phyloP scores from a whole-genome alignment of 2,888 invertebrate species.

The Gymnoscelis rufifasciata region DNA sequence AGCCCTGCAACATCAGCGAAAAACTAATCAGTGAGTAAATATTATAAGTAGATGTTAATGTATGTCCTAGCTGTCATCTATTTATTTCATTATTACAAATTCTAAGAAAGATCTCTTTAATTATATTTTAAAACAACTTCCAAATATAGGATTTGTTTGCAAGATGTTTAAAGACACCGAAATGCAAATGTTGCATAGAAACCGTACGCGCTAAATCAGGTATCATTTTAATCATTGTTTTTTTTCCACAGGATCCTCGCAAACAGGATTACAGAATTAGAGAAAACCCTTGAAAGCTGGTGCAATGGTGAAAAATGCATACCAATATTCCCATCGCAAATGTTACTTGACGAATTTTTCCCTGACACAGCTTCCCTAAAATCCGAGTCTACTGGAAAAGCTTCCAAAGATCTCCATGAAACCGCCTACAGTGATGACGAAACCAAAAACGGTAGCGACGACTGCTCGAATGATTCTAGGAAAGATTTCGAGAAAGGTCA shows the following conservation, averaged over 20 bases:
- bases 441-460: slow-evolving; percentile 44
- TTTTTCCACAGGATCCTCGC: slow-evolving; percentile 83
- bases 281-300: slow-evolving; percentile 84
- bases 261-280: slow-evolving; percentile 88
- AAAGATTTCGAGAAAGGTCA: slow-evolving; percentile 33
- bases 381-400: slow-evolving; percentile 51
- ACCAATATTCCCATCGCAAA: slow-evolving; percentile 81
- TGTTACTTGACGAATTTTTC: slow-evolving; percentile 80
- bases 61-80: no score
- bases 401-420: slow-evolving; percentile 33
- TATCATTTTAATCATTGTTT: no score
- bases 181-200: no score
- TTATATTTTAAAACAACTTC: no score
- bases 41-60: no score
- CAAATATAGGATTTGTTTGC: no score
- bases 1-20: slow-evolving; percentile 90
- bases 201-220: no score
- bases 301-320: slow-evolving; percentile 74
- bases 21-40: slow-evolving; percentile 90
- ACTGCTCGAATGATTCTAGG: slow-evolving; percentile 34
- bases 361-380: slow-evolving; percentile 52
- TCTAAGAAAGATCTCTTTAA: no score
- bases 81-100: neutral
- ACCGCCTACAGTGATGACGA: slow-evolving; percentile 63
- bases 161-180: no score